Conservation (phyloP, 2,797 vertebrate species). For the Sebastes aleutianus region DNA sequence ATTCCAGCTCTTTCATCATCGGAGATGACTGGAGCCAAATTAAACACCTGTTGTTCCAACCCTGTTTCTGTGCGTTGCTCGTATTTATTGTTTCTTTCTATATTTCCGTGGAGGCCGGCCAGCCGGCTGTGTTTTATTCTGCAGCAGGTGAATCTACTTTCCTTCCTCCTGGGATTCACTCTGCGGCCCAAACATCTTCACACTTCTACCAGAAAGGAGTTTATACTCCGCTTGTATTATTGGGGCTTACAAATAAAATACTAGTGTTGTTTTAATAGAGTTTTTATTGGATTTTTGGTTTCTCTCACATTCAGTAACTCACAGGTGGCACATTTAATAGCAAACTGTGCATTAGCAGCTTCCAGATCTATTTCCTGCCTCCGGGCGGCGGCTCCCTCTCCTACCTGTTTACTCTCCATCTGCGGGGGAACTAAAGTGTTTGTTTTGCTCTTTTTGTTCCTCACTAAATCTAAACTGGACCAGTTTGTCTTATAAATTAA, state of each 20-base stretch:
- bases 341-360: slow-evolving; percentile 40
- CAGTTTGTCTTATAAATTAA: slow-evolving; percentile 41
- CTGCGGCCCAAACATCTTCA: slow-evolving; percentile 3
- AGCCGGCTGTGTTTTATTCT: background rate
- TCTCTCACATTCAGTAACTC: slow-evolving; percentile 32
- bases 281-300: slow-evolving; percentile 61
- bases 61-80: background rate
- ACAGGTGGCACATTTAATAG: slow-evolving; percentile 56
- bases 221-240: slow-evolving; percentile 13
- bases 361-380: slow-evolving; percentile 40
- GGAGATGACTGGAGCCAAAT: slow-evolving; percentile 37
- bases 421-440: slow-evolving; percentile 35
- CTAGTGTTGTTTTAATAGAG: slow-evolving; percentile 49
- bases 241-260: slow-evolving; percentile 46
- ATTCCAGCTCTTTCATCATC: slow-evolving; percentile 38
- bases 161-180: slow-evolving; percentile 39
- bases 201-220: slow-evolving; percentile 29
- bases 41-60: slow-evolving; percentile 55
- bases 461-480: slow-evolving; percentile 16
- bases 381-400: slow-evolving; percentile 8
- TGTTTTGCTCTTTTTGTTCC: slow-evolving; percentile 36
- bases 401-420: slow-evolving; percentile 16
- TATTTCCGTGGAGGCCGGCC: slow-evolving; percentile 17
- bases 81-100: slow-evolving; percentile 39
- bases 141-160: slow-evolving; percentile 37